Base-by-base conservation (phyloP, 2,888 invertebrate genomes). In the Spialia ferax region DNA sequence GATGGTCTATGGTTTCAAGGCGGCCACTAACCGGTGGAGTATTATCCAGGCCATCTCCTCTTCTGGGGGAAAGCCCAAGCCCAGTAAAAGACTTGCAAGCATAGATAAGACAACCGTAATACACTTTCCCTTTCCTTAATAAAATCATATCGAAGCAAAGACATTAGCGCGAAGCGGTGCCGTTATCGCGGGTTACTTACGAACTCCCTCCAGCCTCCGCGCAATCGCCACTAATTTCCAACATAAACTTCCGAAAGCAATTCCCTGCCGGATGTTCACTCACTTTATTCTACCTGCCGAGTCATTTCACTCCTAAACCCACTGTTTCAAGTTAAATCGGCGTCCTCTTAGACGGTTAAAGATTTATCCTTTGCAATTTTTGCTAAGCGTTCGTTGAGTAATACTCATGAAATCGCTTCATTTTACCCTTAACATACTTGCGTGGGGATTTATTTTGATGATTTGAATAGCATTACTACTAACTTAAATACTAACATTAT, bases 211-310 rank as follows among this genome's bases (percentile, higher is more conserved):
- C 38, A n/a, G 5, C 38, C 55, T 20, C 45, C 26, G 13, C 57
- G 45, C 63, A 32, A 64, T 64, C 55, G 32, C 56, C 18, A 38
- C 63, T 64, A 56, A 64, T 64, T 64, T n/a, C 48, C 56, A 56
- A 38, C 38, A 42, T 63, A 63, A 64, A 64, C 48, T 56, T 57
- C 56, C 7, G 18, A 29, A 35, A 64, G 35, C 50, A 15, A 48
- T 57, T 50, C 56, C 48, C 64, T 11, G 22, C 29, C 13, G 48
- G 56, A 55, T 56, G 56, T 56, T 64, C 63, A 54, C 20, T 64
- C 54, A 54, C 20, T 54, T 50, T 55, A 23, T 45, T 13, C 63
- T 54, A 54, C 42, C 45, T 63, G 23, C 55, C 26, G 63, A 55
- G 45, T 59, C 42, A 38, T 22, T 57, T 20, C 57, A 38, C 38